Percentiles rank a stretch among this genome's conserved stretches.
Evolutionary conservation across 2,888 invertebrate genomes (phyloP).

Genomic region (Helleia helle): DNA sequence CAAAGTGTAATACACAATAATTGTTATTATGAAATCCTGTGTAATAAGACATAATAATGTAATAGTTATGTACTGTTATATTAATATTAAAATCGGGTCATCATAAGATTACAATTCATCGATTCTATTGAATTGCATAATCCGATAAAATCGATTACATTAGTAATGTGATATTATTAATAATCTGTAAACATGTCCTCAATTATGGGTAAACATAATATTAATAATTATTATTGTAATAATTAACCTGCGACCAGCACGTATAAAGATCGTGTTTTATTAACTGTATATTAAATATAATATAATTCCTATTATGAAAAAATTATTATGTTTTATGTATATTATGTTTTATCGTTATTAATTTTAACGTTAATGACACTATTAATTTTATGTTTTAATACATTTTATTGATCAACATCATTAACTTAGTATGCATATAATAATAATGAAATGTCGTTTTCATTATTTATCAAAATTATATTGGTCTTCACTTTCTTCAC

Average conservation of each 20-base stretch:
- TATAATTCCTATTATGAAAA: slow-evolving; percentile 28
- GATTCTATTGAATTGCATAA: slow-evolving; percentile 8
- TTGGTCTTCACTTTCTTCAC: neutral
- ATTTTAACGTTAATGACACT: slow-evolving; percentile 17
- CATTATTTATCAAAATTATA: slow-evolving; percentile 2
- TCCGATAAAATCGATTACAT: slow-evolving; percentile 10
- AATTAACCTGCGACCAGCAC: slow-evolving; percentile 25
- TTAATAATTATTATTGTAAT: slow-evolving; percentile 22
- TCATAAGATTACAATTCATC: neutral
- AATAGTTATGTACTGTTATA: too few relatives aligned
- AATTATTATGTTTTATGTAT: slow-evolving; percentile 35
- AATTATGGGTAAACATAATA: slow-evolving; percentile 16
- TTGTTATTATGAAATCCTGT: too few relatives aligned
- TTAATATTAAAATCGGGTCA: neutral
- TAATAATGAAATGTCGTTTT: neutral
- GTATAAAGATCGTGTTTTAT: slow-evolving; percentile 36
- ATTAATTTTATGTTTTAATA: neutral
- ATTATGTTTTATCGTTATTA: too few relatives aligned
- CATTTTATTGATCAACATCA: neutral
- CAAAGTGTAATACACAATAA: too few relatives aligned
- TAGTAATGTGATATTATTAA: slow-evolving; percentile 9
- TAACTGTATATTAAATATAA: slow-evolving; percentile 29
- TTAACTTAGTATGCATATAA: neutral
- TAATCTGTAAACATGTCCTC: slow-evolving; percentile 16
- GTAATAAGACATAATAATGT: too few relatives aligned